Evolutionary conservation across 2,888 invertebrate genomes (phyloP).

Genomic region (Drosophila tripunctata): DNA sequence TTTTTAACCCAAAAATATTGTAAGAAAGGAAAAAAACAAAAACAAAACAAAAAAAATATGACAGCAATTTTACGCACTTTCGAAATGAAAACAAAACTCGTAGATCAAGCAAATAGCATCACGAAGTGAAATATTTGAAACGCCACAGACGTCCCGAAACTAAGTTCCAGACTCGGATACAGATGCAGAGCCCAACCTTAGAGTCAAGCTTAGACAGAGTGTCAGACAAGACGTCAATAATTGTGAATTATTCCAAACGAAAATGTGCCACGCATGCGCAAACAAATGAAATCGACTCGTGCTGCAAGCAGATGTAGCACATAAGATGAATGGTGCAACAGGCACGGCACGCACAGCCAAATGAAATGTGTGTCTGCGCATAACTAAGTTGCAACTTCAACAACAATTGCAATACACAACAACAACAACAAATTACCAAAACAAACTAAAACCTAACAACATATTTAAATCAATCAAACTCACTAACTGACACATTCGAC

Average conservation of each 20-base stretch:
- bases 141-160: constrained; percentile 5
- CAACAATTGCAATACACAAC: neutral
- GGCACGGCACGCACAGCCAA: constrained; percentile 62
- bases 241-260: constrained; percentile 63
- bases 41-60: neutral
- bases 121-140: constrained; percentile 46
- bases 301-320: constrained; percentile 37
- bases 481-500: constrained; percentile 26
- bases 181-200: constrained; percentile 9
- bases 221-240: constrained; percentile 28
- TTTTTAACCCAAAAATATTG: neutral
- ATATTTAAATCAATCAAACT: constrained; percentile 12
- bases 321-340: constrained; percentile 46
- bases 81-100: constrained; percentile 71
- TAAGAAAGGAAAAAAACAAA: neutral
- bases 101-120: constrained; percentile 68
- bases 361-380: constrained; percentile 43
- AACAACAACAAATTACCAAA: neutral
- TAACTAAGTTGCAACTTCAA: constrained; percentile 47
- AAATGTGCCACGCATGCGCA: constrained; percentile 73
- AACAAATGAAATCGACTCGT: constrained; percentile 65
- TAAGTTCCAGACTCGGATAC: constrained; percentile 2
- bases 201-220: neutral
- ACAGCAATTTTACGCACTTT: constrained; percentile 60
- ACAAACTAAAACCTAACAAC: constrained; percentile 3